phyloP scores from a whole-genome alignment of 2,888 invertebrate genomes.

The Lingula anatina region DNA sequence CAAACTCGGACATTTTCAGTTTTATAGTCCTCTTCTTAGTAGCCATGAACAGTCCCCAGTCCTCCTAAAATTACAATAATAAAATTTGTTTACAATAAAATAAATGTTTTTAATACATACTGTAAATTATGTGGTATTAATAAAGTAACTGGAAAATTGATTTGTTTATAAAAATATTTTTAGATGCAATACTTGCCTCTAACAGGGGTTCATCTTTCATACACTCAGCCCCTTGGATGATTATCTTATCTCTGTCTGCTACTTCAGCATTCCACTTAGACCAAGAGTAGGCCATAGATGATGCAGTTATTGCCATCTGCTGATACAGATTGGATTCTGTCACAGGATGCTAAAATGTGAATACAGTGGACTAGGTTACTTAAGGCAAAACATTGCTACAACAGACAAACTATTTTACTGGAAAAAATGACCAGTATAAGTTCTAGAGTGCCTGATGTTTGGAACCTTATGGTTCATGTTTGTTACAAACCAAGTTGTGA shows the following conservation, averaged over 20 bases:
- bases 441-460: too few species aligned
- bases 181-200: constrained; percentile 29
- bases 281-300: constrained; percentile 47
- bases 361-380: neutral
- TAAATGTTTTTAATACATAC: neutral
- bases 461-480: too few species aligned
- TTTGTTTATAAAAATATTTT: too few species aligned
- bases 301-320: constrained; percentile 47
- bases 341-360: constrained; percentile 29
- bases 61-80: constrained; percentile 32
- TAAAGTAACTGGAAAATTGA: too few species aligned
- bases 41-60: constrained; percentile 41
- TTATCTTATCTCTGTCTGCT: constrained; percentile 26
- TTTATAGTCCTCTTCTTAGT: constrained; percentile 40
- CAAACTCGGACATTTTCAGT: constrained; percentile 45
- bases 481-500: too few species aligned
- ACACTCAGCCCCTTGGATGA: constrained; percentile 44
- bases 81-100: too few species aligned
- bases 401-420: too few species aligned
- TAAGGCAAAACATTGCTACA: too few species aligned
- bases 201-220: constrained; percentile 39
- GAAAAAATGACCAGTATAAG: too few species aligned
- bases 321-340: constrained; percentile 44
- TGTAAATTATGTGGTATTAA: too few species aligned
- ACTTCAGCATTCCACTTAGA: constrained; percentile 49